Evolutionary conservation across 2,113 vertebrate species (phyloP).

Genomic region (Gorilla gorilla): DNA sequence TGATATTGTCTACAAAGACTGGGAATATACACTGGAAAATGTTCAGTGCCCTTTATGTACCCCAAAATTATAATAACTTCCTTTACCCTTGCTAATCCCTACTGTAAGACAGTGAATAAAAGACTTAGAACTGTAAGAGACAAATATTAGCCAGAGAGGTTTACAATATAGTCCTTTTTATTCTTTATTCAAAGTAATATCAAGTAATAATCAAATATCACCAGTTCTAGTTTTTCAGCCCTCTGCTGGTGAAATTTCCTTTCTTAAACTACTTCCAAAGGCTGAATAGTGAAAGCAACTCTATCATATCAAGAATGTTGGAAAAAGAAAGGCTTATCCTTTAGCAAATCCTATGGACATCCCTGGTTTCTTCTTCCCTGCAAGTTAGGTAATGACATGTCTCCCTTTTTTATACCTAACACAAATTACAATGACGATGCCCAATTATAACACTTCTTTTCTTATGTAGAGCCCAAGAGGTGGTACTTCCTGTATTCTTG

Average conservation of each 20-base stretch:
- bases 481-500: not conserved
- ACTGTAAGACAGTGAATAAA: not conserved
- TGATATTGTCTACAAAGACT: not conserved
- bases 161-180: not conserved
- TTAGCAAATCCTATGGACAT: not conserved
- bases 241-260: not conserved
- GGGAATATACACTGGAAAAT: not conserved
- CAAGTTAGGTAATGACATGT: not conserved
- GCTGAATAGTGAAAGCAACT: not conserved
- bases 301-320: not conserved
- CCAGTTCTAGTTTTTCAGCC: not conserved
- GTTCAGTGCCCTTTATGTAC: not conserved
- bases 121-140: not conserved
- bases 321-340: not conserved
- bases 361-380: not conserved
- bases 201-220: slow-evolving; percentile 12
- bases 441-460: not conserved
- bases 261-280: slow-evolving; percentile 21
- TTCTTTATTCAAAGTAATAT: slow-evolving; percentile 8
- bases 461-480: not conserved
- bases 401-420: not conserved
- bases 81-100: not conserved
- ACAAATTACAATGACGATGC: not conserved
- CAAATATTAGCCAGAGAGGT: not conserved
- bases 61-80: not conserved